phyloP scores from a whole-genome alignment of 2,113 vertebrate species.

The Sylvia atricapilla region DNA sequence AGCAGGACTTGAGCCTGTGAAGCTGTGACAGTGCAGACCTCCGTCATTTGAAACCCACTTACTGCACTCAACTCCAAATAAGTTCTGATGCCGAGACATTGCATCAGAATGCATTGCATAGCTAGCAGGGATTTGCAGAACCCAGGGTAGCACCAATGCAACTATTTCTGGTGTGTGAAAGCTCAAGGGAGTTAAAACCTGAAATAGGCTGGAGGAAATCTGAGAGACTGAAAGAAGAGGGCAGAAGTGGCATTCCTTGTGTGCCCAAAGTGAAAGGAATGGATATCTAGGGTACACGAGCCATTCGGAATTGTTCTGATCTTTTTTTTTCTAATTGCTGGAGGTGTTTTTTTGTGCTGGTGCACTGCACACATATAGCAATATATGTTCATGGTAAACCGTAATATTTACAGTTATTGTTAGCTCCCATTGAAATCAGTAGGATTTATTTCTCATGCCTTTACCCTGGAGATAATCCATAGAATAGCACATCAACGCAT shows the following conservation, averaged over 20 bases:
- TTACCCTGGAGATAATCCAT: constrained; percentile 56
- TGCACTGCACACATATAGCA: constrained; percentile 49
- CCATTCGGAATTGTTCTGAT: background rate
- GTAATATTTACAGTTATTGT: constrained; percentile 54
- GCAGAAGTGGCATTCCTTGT: background rate
- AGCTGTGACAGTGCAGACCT: background rate
- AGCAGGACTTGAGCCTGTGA: background rate
- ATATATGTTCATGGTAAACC: constrained; percentile 39
- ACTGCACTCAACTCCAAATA: background rate
- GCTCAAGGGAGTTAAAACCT: background rate
- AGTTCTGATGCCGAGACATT: background rate
- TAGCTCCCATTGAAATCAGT: constrained; percentile 31
- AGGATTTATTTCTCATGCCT: constrained; percentile 28
- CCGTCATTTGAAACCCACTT: background rate
- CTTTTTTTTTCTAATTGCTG: background rate
- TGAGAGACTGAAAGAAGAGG: background rate
- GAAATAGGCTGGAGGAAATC: background rate
- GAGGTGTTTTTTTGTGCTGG: background rate
- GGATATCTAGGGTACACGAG: background rate
- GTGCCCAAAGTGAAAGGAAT: background rate
- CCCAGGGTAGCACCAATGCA: constrained; percentile 1
- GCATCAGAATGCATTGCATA: background rate
- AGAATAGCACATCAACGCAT: constrained; percentile 50
- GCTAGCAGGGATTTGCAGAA: constrained; percentile 18
- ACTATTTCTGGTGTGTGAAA: constrained; percentile 13